phyloP scores from a whole-genome alignment of 2,113 vertebrate species.

The Euleptes europaea region DNA sequence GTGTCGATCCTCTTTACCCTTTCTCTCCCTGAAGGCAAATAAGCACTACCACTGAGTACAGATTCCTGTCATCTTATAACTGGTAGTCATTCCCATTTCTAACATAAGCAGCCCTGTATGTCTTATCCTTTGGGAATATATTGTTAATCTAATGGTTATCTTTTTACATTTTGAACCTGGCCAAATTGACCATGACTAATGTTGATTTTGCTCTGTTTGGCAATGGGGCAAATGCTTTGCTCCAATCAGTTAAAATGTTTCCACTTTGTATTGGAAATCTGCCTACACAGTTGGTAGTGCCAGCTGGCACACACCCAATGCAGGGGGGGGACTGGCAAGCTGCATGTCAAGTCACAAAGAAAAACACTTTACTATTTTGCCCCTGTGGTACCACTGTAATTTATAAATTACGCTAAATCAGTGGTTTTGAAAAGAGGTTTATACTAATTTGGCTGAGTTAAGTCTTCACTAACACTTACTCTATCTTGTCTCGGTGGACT shows the following conservation, averaged over 20 bases:
- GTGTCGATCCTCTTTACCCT: background rate
- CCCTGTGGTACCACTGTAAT: background rate
- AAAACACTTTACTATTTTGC: background rate
- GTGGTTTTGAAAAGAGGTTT: background rate
- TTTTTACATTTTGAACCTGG: constrained; percentile 42
- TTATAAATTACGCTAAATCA: background rate
- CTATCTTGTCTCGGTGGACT: background rate
- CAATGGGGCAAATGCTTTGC: constrained; percentile 48
- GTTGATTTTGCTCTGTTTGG: constrained; percentile 50
- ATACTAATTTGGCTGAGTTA: background rate
- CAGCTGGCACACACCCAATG: constrained; percentile 63
- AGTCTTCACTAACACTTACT: background rate
- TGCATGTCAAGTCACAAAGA: background rate
- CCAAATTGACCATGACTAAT: constrained; percentile 55
- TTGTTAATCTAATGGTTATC: constrained; percentile 42
- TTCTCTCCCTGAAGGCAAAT: constrained; percentile 32
- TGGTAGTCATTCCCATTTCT: constrained; percentile 26
- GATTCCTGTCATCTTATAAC: constrained; percentile 16
- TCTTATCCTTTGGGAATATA: constrained; percentile 8
- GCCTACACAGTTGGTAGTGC: constrained; percentile 45
- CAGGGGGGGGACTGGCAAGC: background rate
- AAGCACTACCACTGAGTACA: background rate
- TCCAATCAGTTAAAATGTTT: constrained; percentile 48
- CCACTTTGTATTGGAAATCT: constrained; percentile 46
- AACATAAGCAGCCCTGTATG: background rate